Conservation (phyloP, 2,888 invertebrate genomes). For the Cephus sareptanus region DNA sequence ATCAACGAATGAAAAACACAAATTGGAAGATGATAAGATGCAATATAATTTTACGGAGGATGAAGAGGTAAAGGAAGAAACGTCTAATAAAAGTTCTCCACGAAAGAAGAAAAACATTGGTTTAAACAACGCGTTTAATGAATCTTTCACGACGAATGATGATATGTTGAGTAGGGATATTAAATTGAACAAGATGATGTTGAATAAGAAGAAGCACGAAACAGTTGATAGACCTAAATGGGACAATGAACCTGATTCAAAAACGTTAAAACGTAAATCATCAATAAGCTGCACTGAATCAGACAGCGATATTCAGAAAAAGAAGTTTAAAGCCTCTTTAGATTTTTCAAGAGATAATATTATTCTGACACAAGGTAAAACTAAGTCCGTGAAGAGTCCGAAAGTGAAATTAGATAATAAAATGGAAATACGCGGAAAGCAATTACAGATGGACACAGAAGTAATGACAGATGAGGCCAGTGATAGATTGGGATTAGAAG, state of each 20-base stretch:
- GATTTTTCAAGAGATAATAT: background rate
- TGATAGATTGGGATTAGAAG: background rate
- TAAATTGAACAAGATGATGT: background rate
- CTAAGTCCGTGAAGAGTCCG: background rate
- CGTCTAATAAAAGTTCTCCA: background rate
- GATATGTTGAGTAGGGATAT: background rate
- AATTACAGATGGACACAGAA: background rate
- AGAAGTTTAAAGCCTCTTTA: background rate
- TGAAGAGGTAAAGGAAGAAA: background rate
- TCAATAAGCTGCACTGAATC: background rate
- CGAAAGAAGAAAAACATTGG: background rate
- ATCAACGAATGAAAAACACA: background rate
- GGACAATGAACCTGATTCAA: background rate
- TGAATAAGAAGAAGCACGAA: background rate
- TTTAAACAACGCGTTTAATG: background rate
- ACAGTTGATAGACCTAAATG: background rate
- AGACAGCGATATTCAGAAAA: background rate
- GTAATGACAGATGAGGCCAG: background rate
- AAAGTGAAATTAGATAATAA: background rate
- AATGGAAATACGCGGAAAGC: background rate
- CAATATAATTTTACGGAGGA: background rate
- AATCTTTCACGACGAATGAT: background rate
- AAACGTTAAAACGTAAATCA: background rate
- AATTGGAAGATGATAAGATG: background rate
- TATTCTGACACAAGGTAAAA: background rate